A percentile compares a stretch with the other conserved stretches of the same genome.
phyloP scores from a whole-genome alignment of 2,888 invertebrate species.

The Limnephilus rhombicus region DNA sequence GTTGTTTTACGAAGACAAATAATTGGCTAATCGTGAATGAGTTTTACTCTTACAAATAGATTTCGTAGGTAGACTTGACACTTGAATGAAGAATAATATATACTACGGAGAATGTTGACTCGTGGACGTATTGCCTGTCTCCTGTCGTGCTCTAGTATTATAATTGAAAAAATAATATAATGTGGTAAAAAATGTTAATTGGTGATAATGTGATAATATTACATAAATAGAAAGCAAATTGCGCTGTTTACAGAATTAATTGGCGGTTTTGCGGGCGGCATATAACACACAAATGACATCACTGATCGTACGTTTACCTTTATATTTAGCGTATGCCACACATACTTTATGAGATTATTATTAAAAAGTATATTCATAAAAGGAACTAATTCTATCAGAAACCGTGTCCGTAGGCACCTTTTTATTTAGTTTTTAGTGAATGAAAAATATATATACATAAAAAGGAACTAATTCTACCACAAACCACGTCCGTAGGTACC shows the following conservation, averaged over 20 bases:
- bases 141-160: background rate
- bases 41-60: background rate
- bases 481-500: too few relatives aligned
- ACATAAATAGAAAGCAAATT: background rate
- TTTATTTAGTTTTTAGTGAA: too few relatives aligned
- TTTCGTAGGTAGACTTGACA: background rate
- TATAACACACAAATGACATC: background rate
- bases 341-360: background rate
- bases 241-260: background rate
- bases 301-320: background rate
- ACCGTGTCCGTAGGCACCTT: too few relatives aligned
- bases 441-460: too few relatives aligned
- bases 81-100: background rate
- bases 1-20: background rate
- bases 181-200: background rate
- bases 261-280: background rate
- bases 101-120: background rate
- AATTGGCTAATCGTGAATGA: background rate
- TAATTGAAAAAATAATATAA: background rate
- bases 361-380: background rate
- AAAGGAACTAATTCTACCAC: too few relatives aligned
- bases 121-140: background rate
- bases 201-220: background rate
- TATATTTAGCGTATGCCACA: background rate
- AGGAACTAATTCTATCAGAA: too few relatives aligned